Conservation (phyloP, 1,140 invertebrate genomes). For the Pissodes strobi region DNA sequence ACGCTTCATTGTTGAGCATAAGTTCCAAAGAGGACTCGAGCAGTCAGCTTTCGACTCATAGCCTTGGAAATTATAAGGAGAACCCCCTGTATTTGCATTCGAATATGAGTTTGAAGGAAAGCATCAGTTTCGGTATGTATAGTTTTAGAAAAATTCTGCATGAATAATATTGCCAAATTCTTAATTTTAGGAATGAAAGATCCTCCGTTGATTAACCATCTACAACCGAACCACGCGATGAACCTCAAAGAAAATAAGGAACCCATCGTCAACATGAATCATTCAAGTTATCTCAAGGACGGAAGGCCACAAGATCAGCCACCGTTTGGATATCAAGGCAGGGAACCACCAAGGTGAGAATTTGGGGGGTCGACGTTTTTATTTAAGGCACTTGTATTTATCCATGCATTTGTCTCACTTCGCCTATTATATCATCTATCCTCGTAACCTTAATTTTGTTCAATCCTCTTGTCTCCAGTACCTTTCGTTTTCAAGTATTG, state of each 20-base stretch:
- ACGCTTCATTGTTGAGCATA: constrained; percentile 44
- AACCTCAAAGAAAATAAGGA: constrained; percentile 46
- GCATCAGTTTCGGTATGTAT: constrained; percentile 36
- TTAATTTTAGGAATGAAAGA: constrained; percentile 39
- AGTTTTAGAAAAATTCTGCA: no score
- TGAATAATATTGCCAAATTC: no score
- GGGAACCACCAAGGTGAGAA: constrained; percentile 21
- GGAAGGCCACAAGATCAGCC: constrained; percentile 35
- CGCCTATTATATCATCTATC: no score
- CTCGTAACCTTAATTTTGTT: no score
- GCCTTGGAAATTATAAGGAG: constrained; percentile 42
- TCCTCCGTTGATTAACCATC: constrained; percentile 42
- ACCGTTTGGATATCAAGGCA: constrained; percentile 34
- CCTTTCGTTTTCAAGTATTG: no score
- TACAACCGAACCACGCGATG: constrained; percentile 39
- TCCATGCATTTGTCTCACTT: no score
- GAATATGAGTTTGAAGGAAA: constrained; percentile 44
- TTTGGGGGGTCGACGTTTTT: no score
- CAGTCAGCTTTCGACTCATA: constrained; percentile 23
- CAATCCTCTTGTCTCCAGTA: no score
- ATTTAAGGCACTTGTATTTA: no score
- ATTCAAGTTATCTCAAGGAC: constrained; percentile 41
- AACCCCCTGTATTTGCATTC: constrained; percentile 44
- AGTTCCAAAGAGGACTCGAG: constrained; percentile 45
- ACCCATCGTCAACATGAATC: constrained; percentile 47